These are phyloP conservation scores for Pseudolycoriella hygida DNA, from an alignment of 2,888 invertebrate genomes.

Conservation along the genomic window DNA sequence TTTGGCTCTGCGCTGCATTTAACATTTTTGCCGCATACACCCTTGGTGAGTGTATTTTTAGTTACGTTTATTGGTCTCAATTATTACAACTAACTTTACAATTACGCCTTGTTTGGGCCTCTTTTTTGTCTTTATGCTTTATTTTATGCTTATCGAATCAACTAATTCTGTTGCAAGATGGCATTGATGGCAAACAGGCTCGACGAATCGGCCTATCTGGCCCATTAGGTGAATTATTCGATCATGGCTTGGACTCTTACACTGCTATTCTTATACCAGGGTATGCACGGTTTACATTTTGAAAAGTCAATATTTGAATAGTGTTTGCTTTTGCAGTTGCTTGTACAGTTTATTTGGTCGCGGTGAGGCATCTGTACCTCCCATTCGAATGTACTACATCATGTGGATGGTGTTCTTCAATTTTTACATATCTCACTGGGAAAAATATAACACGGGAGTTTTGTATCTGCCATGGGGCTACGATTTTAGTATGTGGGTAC, in stretches of 20 bases:
- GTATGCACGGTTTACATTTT: too few species aligned
- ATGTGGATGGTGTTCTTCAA: slow-evolving; percentile 86
- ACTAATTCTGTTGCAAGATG: slow-evolving; percentile 42
- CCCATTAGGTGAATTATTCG: slow-evolving; percentile 93
- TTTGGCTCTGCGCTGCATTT: slow-evolving; percentile 74
- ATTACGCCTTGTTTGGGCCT: too few species aligned
- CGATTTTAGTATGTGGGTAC: slow-evolving; percentile 92
- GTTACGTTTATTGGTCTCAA: background rate
- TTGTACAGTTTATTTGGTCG: slow-evolving; percentile 85
- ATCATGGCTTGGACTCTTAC: slow-evolving; percentile 96
- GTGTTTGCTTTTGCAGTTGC: slow-evolving; percentile 32
- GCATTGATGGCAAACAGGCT: slow-evolving; percentile 98
- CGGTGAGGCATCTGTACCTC: slow-evolving; percentile 39
- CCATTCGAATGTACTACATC: slow-evolving; percentile 73
- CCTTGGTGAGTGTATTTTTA: slow-evolving; percentile 39
- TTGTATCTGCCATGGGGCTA: slow-evolving; percentile 97
- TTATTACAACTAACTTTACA: too few species aligned
- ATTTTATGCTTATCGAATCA: background rate
- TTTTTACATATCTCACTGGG: slow-evolving; percentile 96
- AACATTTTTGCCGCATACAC: slow-evolving; percentile 94
- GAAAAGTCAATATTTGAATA: too few species aligned
- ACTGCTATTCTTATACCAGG: slow-evolving; percentile 88
- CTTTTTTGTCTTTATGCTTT: too few species aligned
- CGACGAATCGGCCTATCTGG: slow-evolving; percentile 84
- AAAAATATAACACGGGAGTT: slow-evolving; percentile 95